These are phyloP conservation scores for Meiosimyza platycephala DNA, from an alignment of 2,888 invertebrate species.

Conservation along the genomic window DNA sequence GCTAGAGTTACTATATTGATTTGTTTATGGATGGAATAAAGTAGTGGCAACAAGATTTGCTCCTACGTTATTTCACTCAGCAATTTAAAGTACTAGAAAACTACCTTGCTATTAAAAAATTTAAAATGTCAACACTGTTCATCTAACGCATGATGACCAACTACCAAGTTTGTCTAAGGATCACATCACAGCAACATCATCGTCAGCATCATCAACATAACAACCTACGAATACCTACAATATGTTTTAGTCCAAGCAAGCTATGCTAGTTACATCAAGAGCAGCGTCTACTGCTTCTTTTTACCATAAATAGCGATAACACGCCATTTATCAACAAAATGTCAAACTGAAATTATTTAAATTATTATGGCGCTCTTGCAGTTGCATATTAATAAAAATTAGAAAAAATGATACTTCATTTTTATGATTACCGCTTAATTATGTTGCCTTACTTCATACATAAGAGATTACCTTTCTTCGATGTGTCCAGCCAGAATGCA, in stretches of 20 bases:
- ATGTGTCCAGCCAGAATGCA: no score
- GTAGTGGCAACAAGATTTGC: no score
- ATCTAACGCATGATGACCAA: no score
- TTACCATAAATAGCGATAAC: not conserved
- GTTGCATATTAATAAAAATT: conserved; percentile 56
- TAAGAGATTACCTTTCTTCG: no score
- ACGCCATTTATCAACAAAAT: conserved; percentile 6
- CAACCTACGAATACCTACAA: not conserved
- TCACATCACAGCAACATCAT: not conserved
- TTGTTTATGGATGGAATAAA: no score
- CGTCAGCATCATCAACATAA: not conserved
- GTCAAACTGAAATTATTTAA: not conserved
- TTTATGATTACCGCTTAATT: conserved; percentile 56
- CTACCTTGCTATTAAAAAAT: no score
- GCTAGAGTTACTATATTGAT: no score
- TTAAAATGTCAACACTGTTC: no score
- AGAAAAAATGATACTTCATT: conserved; percentile 56
- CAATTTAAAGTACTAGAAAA: no score
- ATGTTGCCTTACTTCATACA: not conserved
- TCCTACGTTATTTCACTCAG: no score
- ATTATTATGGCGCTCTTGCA: not conserved
- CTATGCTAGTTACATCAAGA: not conserved
- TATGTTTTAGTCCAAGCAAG: conserved; percentile 2
- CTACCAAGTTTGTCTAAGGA: no score
- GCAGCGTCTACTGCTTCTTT: not conserved